Base-by-base conservation (phyloP, 2,888 invertebrate species). In the Megastigmus dorsalis region DNA sequence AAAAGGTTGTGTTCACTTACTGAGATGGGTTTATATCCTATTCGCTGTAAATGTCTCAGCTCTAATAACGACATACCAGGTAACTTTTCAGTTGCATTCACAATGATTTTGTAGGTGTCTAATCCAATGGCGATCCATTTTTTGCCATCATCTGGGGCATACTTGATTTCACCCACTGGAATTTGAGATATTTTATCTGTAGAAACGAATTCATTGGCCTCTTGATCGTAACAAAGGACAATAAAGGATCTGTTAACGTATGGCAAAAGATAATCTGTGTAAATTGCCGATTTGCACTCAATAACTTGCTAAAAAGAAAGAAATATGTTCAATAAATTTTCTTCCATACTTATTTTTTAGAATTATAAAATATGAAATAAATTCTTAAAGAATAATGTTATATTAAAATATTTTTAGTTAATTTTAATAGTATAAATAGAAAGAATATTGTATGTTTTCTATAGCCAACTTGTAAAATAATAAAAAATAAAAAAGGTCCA, bases 201-300 rank as follows among this genome's bases (percentile, higher is more conserved):
- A 18, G 81, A 69, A 28, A 84, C 76, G 20, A 93, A 84, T 45
- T 91, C 88, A 2, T 87, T 88, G 13, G 90, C 90, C 41, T 86
- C 80, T 38, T 83, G 84, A 82, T 93, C 90, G 80, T 92, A 89
- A 79, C 92, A 92, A 66, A 93, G 82, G 18, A 94, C 88, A 30
- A 93, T 83, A 86, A 93, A 33, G 83, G 92, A 90, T 85, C 90
- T 89, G 78, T 91, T 89, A 83, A 91, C 92, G 81, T 95, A 94
- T 5, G 95, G 93, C 76, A 95, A 83, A 76, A 95, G 86, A 84
- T 93, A 93, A 70, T 90, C 89, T 2, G 89, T 86, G 72, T 84
- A 82, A 2, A 91, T 86, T 84, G 86, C 89, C 0, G 90, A 86
- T 18, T 88, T 81, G 5, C 90, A 89, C 0, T 90, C 91, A 50